Conservation (phyloP, 1,140 invertebrate species). For the Dendrolimus kikuchii region DNA sequence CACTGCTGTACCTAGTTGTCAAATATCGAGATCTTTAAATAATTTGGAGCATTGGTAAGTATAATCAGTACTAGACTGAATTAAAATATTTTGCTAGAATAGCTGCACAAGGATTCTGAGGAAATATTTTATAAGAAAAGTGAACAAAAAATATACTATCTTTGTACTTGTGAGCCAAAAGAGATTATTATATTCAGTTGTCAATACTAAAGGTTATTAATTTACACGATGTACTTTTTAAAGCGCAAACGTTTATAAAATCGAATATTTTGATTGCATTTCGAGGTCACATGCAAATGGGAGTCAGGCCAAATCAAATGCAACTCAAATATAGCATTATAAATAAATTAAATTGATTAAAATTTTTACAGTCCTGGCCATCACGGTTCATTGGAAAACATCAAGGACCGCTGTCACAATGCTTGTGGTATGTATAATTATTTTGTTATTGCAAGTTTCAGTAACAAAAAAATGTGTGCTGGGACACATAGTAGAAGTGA, state of each 20-base stretch:
- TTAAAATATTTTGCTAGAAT: not conserved
- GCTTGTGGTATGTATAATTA: constrained; percentile 16
- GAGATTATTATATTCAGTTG: too few species aligned
- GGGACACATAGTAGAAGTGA: too few species aligned
- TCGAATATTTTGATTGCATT: too few species aligned
- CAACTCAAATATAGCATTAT: not conserved
- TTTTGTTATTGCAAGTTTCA: too few species aligned
- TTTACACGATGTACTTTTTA: too few species aligned
- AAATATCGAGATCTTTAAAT: constrained; percentile 37
- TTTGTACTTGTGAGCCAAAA: too few species aligned
- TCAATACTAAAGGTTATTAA: too few species aligned
- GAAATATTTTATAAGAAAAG: not conserved
- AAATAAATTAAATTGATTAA: not conserved
- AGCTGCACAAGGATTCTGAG: too few species aligned
- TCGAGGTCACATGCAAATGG: too few species aligned
- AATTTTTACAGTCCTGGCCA: constrained; percentile 17
- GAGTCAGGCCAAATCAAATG: too few species aligned
- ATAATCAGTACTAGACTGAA: constrained; percentile 1
- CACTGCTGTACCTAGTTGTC: constrained; percentile 21
- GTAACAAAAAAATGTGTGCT: too few species aligned
- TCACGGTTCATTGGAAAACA: constrained; percentile 41
- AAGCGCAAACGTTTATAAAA: too few species aligned
- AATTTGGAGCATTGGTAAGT: constrained; percentile 39
- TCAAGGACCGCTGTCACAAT: constrained; percentile 21
- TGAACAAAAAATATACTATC: not conserved